These are phyloP conservation scores for Vandiemenella viatica DNA, from an alignment of 2,888 invertebrate species.

Conservation along the genomic window DNA sequence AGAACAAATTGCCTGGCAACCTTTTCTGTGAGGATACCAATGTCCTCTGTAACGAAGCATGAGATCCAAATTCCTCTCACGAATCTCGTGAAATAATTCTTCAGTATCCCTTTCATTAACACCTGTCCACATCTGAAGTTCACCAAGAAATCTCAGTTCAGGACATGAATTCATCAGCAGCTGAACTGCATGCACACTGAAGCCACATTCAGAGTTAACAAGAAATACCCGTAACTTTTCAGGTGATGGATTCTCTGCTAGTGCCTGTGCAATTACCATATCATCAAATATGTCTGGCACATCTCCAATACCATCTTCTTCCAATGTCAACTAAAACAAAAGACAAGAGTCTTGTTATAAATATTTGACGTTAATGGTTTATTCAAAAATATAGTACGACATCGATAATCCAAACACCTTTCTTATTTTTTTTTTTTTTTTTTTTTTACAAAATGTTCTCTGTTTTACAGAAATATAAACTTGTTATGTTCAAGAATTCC, in stretches of 20 bases:
- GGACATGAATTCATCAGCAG: conserved; percentile 10
- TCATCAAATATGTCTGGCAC: conserved; percentile 11
- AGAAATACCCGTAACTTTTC: conserved; percentile 9
- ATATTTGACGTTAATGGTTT: too few relatives aligned
- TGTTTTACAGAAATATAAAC: too few relatives aligned
- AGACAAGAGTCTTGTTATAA: too few relatives aligned
- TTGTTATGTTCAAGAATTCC: too few relatives aligned
- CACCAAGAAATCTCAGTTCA: conserved; percentile 8
- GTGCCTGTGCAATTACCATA: conserved; percentile 4
- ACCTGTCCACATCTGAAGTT: conserved; percentile 10
- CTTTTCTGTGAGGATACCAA: conserved; percentile 4
- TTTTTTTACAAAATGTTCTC: too few relatives aligned
- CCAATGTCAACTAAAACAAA: conserved; percentile 10
- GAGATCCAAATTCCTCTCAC: conserved; percentile 9
- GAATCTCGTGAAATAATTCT: conserved; percentile 7
- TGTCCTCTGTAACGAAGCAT: conserved; percentile 10
- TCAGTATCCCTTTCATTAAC: conserved; percentile 8
- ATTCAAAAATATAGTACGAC: too few relatives aligned
- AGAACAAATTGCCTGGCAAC: not conserved
- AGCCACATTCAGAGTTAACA: conserved; percentile 9
- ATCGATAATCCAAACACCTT: too few relatives aligned
- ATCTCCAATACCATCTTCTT: conserved; percentile 10
- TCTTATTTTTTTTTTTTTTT: too few relatives aligned
- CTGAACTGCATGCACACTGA: conserved; percentile 9
- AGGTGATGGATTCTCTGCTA: conserved; percentile 6